Evolutionary conservation across 2,797 vertebrate genomes (phyloP), one percentile per base, ranked within the genome.

Genomic region (Botia kubotai): DNA sequence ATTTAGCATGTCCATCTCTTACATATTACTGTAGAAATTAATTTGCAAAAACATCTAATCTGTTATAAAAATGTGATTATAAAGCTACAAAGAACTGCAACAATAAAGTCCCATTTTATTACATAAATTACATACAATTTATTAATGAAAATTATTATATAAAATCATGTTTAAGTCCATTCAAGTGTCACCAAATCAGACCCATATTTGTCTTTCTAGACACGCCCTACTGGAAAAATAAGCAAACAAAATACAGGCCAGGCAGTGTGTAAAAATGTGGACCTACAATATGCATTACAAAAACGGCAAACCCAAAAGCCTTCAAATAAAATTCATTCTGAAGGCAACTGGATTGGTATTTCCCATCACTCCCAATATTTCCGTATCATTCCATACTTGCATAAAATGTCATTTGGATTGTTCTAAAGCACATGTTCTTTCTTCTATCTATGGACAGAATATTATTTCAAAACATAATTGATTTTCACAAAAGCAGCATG

Each of bases 401-500:
- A 52, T 16, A 17, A 16, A 52, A 52, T 3, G 50, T 52, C 12
- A 52, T 52, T 52, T 52, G 16, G 50, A 17, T 16, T 52, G 50
- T 14, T 52, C 46, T 48, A 48, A 16, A 13, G 67, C 14, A 58
- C 19, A 66, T 29, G 23, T 0, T 12, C 8, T 23, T 72, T 67
- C 53, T 48, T 36, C 21, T 43, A 26, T 74, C 13, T 26, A 50
- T 75, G 52, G 52, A 68, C 68, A 8, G 65, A 60, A 73, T 12
- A 55, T 67, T 86, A 57, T 52, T 36, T 87, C 58, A 79, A 87
- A 4, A 23, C 87, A 89, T 86, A 67, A 11, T 57, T 87, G 89
- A 79, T 82, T 43, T 81, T 53, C 48, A 53, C 17, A 33, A 33
- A 86, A 79, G 46, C n/a, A 71, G 29, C 50, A 77, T 75, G 50